These are phyloP conservation scores for Desoria tigrina DNA, from an alignment of 2,888 invertebrate genomes.

Conservation along the genomic window DNA sequence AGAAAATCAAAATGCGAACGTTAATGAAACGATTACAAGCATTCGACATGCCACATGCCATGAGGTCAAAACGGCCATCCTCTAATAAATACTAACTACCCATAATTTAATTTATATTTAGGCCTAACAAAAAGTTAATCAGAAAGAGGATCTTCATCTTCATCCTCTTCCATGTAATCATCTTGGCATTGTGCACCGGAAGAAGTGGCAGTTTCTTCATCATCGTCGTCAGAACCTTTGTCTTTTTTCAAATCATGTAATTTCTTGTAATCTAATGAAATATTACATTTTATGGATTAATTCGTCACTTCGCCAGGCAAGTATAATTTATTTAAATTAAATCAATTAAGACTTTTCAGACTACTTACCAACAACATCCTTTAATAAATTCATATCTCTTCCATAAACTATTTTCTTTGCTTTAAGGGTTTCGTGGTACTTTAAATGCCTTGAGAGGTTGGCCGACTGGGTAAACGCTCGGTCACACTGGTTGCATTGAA, in stretches of 20 bases:
- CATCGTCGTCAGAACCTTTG: background rate
- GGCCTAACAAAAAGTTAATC: too few species aligned
- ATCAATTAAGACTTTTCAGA: background rate
- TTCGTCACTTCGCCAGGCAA: too few species aligned
- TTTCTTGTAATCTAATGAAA: background rate
- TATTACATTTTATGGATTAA: too few species aligned
- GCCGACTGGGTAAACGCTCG: background rate
- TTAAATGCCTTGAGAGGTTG: background rate
- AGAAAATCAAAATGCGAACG: background rate
- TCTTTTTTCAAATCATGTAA: background rate
- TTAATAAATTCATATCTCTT: constrained; percentile 7
- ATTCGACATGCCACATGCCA: too few species aligned
- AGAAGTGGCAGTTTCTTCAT: background rate
- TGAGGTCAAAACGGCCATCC: too few species aligned
- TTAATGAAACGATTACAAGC: background rate
- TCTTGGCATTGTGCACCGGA: background rate
- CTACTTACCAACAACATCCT: background rate
- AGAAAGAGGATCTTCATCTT: background rate
- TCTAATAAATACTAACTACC: too few species aligned
- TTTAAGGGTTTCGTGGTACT: constrained; percentile 4
- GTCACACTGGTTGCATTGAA: background rate
- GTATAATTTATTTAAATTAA: too few species aligned
- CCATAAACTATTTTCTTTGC: constrained; percentile 4
- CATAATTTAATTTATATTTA: too few species aligned
- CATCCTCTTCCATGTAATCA: background rate